A percentile compares a stretch with the other conserved stretches of the same genome.
These are phyloP conservation scores for Castor canadensis DNA, from an alignment of 2,113 vertebrate species.

Conservation along the genomic window DNA sequence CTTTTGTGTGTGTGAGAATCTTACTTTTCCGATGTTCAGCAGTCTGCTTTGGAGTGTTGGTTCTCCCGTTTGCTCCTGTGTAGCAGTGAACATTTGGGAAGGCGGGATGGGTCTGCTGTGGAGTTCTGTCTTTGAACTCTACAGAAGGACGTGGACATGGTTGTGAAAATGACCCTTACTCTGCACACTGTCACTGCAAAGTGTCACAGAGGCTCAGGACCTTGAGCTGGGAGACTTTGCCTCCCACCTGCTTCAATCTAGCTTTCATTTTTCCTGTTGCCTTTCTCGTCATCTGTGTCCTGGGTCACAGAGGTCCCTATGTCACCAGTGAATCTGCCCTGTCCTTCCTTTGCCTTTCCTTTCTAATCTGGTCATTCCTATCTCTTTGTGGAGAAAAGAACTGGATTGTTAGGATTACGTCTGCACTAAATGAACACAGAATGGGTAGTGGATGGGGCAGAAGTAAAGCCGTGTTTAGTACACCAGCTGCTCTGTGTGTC, in stretches of 20 bases:
- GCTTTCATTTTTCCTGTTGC: neutral
- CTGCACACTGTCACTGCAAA: neutral
- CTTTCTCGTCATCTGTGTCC: neutral
- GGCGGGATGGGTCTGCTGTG: too few relatives aligned
- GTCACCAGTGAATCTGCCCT: accelerated
- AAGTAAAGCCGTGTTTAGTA: too few relatives aligned
- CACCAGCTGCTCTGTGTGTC: accelerated
- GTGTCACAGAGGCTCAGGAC: neutral
- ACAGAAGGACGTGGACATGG: neutral
- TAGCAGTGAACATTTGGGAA: too few relatives aligned
- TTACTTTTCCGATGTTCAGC: too few relatives aligned
- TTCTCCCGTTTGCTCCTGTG: too few relatives aligned
- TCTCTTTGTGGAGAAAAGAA: neutral
- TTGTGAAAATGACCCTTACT: accelerated
- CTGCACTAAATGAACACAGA: neutral
- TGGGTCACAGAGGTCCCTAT: neutral
- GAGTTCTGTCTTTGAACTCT: neutral
- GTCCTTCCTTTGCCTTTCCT: neutral
- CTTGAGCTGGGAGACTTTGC: neutral
- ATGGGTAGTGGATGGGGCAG: accelerated
- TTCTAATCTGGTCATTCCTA: neutral
- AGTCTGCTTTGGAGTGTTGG: too few relatives aligned
- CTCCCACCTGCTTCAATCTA: too few relatives aligned
- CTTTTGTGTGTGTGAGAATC: neutral
- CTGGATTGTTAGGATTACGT: neutral